Evolutionary conservation across 2,797 vertebrate species (phyloP), one percentile per base, ranked within the genome.

Genomic region (Australoheros facetus): DNA sequence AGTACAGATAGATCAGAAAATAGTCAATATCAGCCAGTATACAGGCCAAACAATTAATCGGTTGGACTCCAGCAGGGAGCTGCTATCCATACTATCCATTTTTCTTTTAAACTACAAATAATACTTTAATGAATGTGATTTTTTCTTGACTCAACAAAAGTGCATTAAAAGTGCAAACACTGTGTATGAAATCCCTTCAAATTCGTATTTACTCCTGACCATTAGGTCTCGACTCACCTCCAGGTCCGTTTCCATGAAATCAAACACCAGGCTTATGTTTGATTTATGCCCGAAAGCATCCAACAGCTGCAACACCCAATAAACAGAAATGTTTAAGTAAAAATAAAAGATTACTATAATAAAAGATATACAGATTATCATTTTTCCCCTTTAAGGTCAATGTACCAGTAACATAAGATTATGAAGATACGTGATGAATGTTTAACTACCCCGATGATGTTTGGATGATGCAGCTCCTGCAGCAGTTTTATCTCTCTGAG

Each of bases 281-380:
- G 98, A 99, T 94, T 99, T 99, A 92, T 99, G 98, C 85, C 98
- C 98, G 90, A 99, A 99, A 4, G 97, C 98, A 95, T 99, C 98
- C 85, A 99, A 91, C 69, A 99, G 96, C 98, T 99, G 26, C 23
- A 88, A 64, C 91, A 86, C 4, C 77, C 2, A 70, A n/a, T 4
- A 59, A 17, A 80, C 7, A 39, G 32, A 26, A 62, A 32, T 2
- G 30, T 17, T 66, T 6, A 80, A 17, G 12, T 71, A 0, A 74
- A 55, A 17, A 56, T 3, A 16, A 13, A 13, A 1, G 37, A 60
- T 32, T 56, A 1, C 3, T 17, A 23, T 23, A 23, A 23, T 10
- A 54, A 10, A 39, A 28, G 5, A 34, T 17, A 28, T 9, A 54
- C 59, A 56, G 0, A 10, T 5, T 21, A 19, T 14, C 2, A 3